Evolutionary conservation across 1,140 invertebrate genomes (phyloP), one percentile per base, ranked within the genome.

Genomic region (Drosophila eugracilis): DNA sequence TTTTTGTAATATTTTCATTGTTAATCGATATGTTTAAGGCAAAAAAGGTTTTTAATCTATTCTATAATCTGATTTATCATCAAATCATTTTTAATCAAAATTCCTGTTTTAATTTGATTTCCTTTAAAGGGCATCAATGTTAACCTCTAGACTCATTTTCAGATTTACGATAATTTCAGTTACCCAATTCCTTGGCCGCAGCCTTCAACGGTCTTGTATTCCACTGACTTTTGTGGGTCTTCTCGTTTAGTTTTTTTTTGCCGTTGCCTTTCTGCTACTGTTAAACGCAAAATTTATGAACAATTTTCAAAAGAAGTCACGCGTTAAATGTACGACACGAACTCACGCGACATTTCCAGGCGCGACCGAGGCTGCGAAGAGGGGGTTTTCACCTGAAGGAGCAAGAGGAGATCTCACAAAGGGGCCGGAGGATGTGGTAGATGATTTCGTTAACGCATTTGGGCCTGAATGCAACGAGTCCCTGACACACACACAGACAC

Each of bases 251-350:
- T 28, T 32, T 34, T 55, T 52, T 57, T 72, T 67, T 75, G 69
- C 77, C 66, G 59, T 77, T 80, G 66, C 59, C 75, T 78, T 69
- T 60, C 63, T 78, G 81, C 81, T 85, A 85, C 81, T 85, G 81
- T 85, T 86, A 88, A 86, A 85, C 81, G 81, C 77, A 50, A 78
- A 86, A 86, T 86, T 86, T 86, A 86, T 86, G 78, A 86, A 88
- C 83, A 86, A 86, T 83, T 86, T 75, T 78, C 55, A 71, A 88
- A 75, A 84, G 70, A 67, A 88, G 78, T 83, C 74, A 81, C 83
- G 83, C 83, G 70, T 88, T 88, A 83, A 86, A 86, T 86, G 77
- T 81, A 86, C 81, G 81, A 88, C 83, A 88, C 70, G 67, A 88
- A 75, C 77, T 86, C 81, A 86, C 81, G 81, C 81, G 83, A 86